Evolutionary conservation across 1,140 invertebrate species (phyloP).

Genomic region (Apocrypta bakeri): DNA sequence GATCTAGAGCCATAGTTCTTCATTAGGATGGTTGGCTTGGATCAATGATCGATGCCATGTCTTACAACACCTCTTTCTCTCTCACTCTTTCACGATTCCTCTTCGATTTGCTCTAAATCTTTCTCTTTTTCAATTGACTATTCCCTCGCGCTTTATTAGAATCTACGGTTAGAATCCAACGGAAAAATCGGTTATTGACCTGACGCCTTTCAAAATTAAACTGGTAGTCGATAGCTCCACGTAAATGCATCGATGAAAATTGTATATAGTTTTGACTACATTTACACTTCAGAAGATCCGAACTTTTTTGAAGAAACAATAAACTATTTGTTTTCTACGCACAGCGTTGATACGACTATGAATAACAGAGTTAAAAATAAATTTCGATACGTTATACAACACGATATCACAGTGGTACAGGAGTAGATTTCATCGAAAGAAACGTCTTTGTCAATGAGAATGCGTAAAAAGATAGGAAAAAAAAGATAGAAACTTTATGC

Average conservation of each 20-base stretch:
- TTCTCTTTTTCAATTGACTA: slow-evolving; percentile 1
- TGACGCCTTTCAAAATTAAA: not conserved
- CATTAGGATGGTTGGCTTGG: not conserved
- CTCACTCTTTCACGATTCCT: not conserved
- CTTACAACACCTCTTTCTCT: slow-evolving; percentile 16
- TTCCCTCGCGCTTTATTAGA: not conserved
- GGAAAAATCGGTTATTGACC: slow-evolving; percentile 28
- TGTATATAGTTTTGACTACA: not conserved
- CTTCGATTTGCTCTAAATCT: not conserved
- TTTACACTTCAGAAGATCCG: not conserved
- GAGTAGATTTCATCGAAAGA: not conserved
- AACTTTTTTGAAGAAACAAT: too few species aligned
- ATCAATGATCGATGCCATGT: slow-evolving; percentile 15
- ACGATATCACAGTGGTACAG: too few species aligned
- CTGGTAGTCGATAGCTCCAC: not conserved
- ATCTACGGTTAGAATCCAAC: too few species aligned
- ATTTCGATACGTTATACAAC: not conserved
- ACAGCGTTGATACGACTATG: too few species aligned
- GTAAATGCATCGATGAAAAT: not conserved
- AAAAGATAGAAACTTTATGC: not conserved
- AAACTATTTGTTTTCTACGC: too few species aligned
- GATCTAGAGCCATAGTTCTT: slow-evolving; percentile 1
- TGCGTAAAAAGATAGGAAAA: not conserved
- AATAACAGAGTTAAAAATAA: not conserved
- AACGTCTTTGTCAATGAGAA: not conserved